These are phyloP conservation scores for Poeciliopsis paucimaculata DNA, from an alignment of 2,797 vertebrate genomes.

Conservation along the genomic window DNA sequence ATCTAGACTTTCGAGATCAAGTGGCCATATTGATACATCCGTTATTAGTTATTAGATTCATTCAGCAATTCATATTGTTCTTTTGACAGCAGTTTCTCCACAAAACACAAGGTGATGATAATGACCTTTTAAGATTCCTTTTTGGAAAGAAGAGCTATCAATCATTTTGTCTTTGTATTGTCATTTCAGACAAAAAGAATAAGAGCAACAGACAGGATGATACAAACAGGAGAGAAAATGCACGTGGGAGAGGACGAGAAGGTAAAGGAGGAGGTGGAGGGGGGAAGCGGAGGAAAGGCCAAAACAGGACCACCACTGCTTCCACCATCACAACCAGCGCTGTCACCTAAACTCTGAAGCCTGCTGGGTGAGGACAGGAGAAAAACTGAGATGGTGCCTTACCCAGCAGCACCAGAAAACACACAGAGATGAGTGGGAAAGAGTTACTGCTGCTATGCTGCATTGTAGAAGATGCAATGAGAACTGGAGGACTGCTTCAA, in stretches of 20 bases:
- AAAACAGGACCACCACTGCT: conserved; percentile 77
- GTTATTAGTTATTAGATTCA: not conserved
- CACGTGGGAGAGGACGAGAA: conserved; percentile 72
- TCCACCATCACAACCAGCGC: conserved; percentile 79
- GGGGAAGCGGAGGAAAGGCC: conserved; percentile 85
- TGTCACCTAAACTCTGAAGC: conserved; percentile 76
- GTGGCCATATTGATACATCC: not conserved
- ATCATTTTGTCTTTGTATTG: conserved; percentile 33
- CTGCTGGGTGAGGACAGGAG: conserved; percentile 46
- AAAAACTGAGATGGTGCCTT: conserved; percentile 41
- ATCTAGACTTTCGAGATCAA: not conserved
- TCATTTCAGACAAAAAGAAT: conserved; percentile 76
- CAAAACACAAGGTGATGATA: conserved; percentile 23
- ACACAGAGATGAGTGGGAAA: conserved; percentile 60
- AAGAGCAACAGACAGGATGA: conserved; percentile 76
- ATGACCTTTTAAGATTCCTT: conserved; percentile 19
- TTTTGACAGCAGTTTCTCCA: conserved; percentile 1
- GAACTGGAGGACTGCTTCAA: conserved; percentile 84
- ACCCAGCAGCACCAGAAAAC: conserved; percentile 30
- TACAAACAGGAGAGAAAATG: conserved; percentile 60
- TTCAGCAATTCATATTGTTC: not conserved
- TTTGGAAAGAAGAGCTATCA: conserved; percentile 15
- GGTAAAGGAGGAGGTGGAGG: conserved; percentile 64
- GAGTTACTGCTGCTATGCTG: conserved; percentile 86
- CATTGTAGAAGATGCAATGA: conserved; percentile 80